Conservation (phyloP, 2,888 invertebrate species). For the Brenthis daphne region DNA sequence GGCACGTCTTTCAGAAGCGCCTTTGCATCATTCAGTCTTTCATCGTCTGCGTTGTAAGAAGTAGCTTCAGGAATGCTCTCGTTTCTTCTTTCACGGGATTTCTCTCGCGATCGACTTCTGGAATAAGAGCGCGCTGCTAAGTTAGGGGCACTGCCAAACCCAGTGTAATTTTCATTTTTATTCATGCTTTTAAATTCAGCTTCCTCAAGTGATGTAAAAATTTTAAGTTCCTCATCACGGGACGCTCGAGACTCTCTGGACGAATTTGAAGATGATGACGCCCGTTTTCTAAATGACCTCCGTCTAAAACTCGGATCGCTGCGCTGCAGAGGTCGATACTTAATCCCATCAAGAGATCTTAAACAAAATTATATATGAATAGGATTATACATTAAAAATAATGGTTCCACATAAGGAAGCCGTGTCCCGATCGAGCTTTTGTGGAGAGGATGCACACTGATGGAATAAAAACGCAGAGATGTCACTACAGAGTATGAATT, state of each 20-base stretch:
- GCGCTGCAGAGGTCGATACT: slow-evolving; percentile 82
- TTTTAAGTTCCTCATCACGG: slow-evolving; percentile 84
- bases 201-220: slow-evolving; percentile 85
- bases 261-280: slow-evolving; percentile 83
- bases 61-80: slow-evolving; percentile 60
- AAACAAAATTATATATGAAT: slow-evolving; percentile 76
- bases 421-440: slow-evolving; percentile 60
- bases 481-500: slow-evolving; percentile 58
- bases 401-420: slow-evolving; percentile 52
- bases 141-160: slow-evolving; percentile 75
- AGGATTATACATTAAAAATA: slow-evolving; percentile 65
- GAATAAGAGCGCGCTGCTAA: slow-evolving; percentile 78
- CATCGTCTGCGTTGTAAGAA: slow-evolving; percentile 55
- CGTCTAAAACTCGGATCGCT: slow-evolving; percentile 84
- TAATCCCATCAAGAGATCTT: slow-evolving; percentile 86
- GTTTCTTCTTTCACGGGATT: slow-evolving; percentile 58
- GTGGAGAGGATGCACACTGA: slow-evolving; percentile 46
- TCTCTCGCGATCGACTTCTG: slow-evolving; percentile 79
- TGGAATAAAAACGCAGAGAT: slow-evolving; percentile 51
- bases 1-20: slow-evolving; percentile 53
- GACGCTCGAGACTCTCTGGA: slow-evolving; percentile 83
- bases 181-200: slow-evolving; percentile 78
- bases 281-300: slow-evolving; percentile 83
- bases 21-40: slow-evolving; percentile 47
- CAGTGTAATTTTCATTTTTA: slow-evolving; percentile 51